A percentile compares a stretch with the other conserved stretches of the same genome.
Conservation (phyloP, 2,888 invertebrate species). For the Catocala sponsa region DNA sequence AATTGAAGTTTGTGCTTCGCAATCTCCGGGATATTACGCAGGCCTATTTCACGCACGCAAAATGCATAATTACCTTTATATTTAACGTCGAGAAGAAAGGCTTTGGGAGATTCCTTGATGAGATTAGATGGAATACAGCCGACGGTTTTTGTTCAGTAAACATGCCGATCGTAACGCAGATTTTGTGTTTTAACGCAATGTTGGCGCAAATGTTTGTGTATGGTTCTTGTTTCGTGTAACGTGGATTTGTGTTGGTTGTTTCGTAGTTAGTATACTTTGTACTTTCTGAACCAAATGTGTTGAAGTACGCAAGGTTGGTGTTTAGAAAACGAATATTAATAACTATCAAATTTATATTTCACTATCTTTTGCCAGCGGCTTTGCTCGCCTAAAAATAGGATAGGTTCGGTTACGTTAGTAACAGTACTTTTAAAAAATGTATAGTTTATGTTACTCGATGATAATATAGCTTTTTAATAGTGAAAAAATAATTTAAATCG, state of each 20-base stretch:
- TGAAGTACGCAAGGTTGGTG: too few relatives aligned
- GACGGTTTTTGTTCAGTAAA: slow-evolving; percentile 54
- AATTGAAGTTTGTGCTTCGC: slow-evolving; percentile 50
- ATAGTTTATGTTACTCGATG: too few relatives aligned
- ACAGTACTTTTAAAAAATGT: too few relatives aligned
- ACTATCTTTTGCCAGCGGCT: too few relatives aligned
- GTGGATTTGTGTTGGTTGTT: not conserved
- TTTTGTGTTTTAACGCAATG: slow-evolving; percentile 22
- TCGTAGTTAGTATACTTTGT: too few relatives aligned
- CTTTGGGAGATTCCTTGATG: slow-evolving; percentile 48
- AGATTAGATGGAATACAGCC: slow-evolving; percentile 64
- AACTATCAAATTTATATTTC: too few relatives aligned
- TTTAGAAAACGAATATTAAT: too few relatives aligned
- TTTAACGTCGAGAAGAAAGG: slow-evolving; percentile 66
- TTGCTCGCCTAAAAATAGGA: too few relatives aligned
- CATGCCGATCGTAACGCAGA: slow-evolving; percentile 16
- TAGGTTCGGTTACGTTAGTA: too few relatives aligned
- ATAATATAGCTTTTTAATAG: too few relatives aligned
- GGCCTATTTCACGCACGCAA: slow-evolving; percentile 77
- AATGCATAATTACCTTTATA: slow-evolving; percentile 83
- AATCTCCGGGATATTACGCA: slow-evolving; percentile 62
- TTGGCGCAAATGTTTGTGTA: slow-evolving; percentile 12
- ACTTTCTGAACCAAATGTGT: too few relatives aligned
- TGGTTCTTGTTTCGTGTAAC: not conserved
- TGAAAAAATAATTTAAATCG: too few relatives aligned